Conservation (phyloP, 2,797 vertebrate species). For the Parotocinclus haroldoi region DNA sequence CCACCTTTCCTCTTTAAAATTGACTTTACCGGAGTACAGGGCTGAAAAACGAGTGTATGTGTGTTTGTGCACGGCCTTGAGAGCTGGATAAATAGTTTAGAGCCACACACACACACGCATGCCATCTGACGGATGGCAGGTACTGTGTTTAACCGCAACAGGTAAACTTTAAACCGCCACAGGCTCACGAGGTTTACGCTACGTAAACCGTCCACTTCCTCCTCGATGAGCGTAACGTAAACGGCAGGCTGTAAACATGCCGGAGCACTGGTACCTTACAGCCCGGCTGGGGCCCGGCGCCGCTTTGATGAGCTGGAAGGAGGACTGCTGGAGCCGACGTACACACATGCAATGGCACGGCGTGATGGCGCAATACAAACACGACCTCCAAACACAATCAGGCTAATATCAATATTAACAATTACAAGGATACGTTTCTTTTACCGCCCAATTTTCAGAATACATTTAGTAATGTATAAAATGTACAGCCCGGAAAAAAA, state of each 20-base stretch:
- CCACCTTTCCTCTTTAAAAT: background rate
- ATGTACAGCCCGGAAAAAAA: too few relatives aligned
- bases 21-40: conserved; percentile 47
- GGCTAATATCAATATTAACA: conserved; percentile 5
- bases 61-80: conserved; percentile 19
- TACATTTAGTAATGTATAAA: too few relatives aligned
- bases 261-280: conserved; percentile 38
- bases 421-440: too few relatives aligned
- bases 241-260: conserved; percentile 52
- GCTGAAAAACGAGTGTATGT: conserved; percentile 30
- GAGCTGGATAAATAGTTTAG: conserved; percentile 36
- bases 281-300: conserved; percentile 22
- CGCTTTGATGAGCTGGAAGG: conserved; percentile 15
- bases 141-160: conserved; percentile 64
- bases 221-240: conserved; percentile 58
- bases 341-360: too few relatives aligned
- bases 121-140: conserved; percentile 34
- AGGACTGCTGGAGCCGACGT: too few relatives aligned
- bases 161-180: conserved; percentile 70
- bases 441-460: too few relatives aligned
- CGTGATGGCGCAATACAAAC: background rate
- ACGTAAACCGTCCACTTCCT: conserved; percentile 70
- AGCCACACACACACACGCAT: conserved; percentile 16
- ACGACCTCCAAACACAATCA: background rate
- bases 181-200: conserved; percentile 61